These are phyloP conservation scores for Eurytoma adleriae DNA, from an alignment of 2,888 invertebrate species.

Conservation along the genomic window DNA sequence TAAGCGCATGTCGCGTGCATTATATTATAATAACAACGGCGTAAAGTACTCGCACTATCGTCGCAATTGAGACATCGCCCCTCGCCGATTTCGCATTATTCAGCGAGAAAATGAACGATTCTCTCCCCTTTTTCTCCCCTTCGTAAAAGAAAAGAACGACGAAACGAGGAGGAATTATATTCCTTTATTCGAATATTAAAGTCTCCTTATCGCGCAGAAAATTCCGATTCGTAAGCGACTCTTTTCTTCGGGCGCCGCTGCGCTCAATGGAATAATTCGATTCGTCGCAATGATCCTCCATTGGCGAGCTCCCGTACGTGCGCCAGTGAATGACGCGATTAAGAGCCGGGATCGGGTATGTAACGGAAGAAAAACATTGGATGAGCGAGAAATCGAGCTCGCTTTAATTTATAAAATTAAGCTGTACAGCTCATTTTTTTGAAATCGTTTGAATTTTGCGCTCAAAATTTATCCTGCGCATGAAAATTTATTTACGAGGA, in stretches of 20 bases:
- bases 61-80: constrained; percentile 10
- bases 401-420: no score
- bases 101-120: neutral
- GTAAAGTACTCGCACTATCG: neutral
- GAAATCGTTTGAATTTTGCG: no score
- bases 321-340: neutral
- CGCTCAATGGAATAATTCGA: constrained; percentile 31
- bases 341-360: constrained; percentile 8
- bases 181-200: no score
- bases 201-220: neutral
- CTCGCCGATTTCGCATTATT: no score
- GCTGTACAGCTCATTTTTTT: no score
- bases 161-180: no score
- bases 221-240: neutral
- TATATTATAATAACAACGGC: no score
- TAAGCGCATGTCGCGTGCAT: no score
- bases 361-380: neutral
- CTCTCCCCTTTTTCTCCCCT: neutral
- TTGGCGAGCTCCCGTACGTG: constrained; percentile 1
- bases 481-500: no score
- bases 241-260: neutral
- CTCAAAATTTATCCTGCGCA: no score
- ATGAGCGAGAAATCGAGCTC: no score
- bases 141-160: neutral
- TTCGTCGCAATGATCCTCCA: constrained; percentile 29